Base-by-base conservation (phyloP, 2,888 invertebrate species). In the Tribolium freemani region DNA sequence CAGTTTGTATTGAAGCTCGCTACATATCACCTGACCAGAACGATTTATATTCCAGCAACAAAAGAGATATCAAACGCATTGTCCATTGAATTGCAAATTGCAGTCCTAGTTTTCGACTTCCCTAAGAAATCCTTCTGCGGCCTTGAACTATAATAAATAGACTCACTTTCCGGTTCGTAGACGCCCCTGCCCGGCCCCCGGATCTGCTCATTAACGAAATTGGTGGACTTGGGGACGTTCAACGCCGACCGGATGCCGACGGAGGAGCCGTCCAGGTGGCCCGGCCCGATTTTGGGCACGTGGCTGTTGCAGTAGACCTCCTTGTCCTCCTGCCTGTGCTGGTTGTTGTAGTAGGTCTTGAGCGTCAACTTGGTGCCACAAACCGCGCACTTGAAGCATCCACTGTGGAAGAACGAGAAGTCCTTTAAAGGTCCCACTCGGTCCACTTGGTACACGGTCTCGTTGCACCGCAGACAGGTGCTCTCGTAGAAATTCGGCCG, bases 251-350 rank as follows among this genome's bases (percentile, higher is more conserved):
- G 89, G 83, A 97, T 97, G 78, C 95, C 96, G 80, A 97, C 96
- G 2, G 96, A 93, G 61, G 94, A 92, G 76, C 94, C 95, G 87
- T 97, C 96, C 83, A 97, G 88, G 86, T 96, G 96, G 4, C 96
- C 96, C 0, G 96, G 95, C 0, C 96, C 96, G 76, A 96, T 96
- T 89, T 97, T 97, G 72, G 98, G 98, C 86, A 98, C 98, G 88
- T 98, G 98, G 84, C 96, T 96, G 83, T 94, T 95, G 87, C 98
- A 98, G 88, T 97, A 98, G 60, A 97, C 96, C 88, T 98, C 97
- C 85, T 96, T 96, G 88, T 97, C 97, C 83, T 96, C 96, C 76
- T 96, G 96, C 87, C 94, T 92, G 84, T 96, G 95, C 86, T 97
- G 97, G 87, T 96, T 97, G 88, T 97, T 96, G 89, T 94, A 96